phyloP scores from a whole-genome alignment of 2,113 vertebrate species.

The Cacatua alba region DNA sequence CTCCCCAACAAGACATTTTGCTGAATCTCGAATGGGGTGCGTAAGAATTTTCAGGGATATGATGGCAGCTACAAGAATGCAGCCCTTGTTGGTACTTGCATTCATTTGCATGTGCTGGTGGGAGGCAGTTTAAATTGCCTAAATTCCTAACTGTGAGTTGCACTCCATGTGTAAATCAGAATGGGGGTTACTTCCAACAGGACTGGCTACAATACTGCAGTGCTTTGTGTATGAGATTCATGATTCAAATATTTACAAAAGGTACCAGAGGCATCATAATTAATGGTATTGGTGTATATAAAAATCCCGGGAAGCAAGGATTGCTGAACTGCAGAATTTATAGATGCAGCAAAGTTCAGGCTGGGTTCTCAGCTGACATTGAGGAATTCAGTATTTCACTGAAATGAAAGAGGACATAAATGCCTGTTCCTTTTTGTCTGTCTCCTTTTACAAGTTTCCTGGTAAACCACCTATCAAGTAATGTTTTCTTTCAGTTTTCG shows the following conservation, averaged over 20 bases:
- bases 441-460: neutral
- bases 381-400: neutral
- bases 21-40: rapidly evolving
- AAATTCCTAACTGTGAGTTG: neutral
- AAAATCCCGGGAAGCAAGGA: neutral
- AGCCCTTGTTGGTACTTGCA: neutral
- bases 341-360: neutral
- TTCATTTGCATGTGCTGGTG: neutral
- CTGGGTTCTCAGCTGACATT: neutral
- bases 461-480: neutral
- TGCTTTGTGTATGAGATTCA: neutral
- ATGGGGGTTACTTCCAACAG: neutral
- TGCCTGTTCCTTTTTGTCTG: neutral
- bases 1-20: rapidly evolving
- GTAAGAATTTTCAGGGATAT: rapidly evolving
- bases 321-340: neutral
- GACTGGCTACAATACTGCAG: neutral
- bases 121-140: neutral
- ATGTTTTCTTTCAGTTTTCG: neutral
- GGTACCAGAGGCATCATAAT: neutral
- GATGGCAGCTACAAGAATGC: neutral
- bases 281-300: neutral
- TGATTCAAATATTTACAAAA: neutral
- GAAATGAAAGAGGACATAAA: neutral
- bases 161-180: neutral